A percentile compares a stretch with the other conserved stretches of the same genome.
These are phyloP conservation scores for Glaucidium brasilianum DNA, from an alignment of 2,113 vertebrate genomes.

Conservation along the genomic window DNA sequence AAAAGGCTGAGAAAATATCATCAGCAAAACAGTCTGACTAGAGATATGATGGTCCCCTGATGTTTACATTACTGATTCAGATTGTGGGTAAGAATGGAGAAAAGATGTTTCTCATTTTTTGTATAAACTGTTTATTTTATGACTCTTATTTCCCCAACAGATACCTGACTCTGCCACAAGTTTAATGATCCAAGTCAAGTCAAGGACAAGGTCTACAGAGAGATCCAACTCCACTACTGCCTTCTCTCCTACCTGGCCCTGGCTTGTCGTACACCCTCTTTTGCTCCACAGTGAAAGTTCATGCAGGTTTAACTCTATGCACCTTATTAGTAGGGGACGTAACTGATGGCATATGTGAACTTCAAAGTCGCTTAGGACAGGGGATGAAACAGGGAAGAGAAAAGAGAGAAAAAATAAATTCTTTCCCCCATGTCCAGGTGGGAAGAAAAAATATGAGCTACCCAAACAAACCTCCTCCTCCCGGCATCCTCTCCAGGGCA, in stretches of 20 bases:
- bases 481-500: not conserved
- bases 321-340: not conserved
- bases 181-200: not conserved
- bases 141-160: not conserved
- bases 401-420: not conserved
- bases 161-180: not conserved
- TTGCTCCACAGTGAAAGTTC: not conserved
- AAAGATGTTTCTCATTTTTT: not conserved
- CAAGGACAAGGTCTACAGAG: not conserved
- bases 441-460: not conserved
- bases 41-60: not conserved
- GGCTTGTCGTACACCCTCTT: not conserved
- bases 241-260: not conserved
- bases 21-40: conserved; percentile 32
- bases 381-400: not conserved
- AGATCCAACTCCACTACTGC: not conserved
- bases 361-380: not conserved
- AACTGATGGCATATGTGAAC: not conserved
- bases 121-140: not conserved
- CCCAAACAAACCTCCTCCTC: not conserved
- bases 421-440: fast-evolving
- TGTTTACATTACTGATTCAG: conserved; percentile 39
- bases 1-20: conserved; percentile 27
- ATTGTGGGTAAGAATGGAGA: not conserved
- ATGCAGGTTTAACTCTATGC: not conserved